Evolutionary conservation across 1,140 invertebrate genomes (phyloP), one percentile per base, ranked within the genome.

Genomic region (Brachionus angularis): DNA sequence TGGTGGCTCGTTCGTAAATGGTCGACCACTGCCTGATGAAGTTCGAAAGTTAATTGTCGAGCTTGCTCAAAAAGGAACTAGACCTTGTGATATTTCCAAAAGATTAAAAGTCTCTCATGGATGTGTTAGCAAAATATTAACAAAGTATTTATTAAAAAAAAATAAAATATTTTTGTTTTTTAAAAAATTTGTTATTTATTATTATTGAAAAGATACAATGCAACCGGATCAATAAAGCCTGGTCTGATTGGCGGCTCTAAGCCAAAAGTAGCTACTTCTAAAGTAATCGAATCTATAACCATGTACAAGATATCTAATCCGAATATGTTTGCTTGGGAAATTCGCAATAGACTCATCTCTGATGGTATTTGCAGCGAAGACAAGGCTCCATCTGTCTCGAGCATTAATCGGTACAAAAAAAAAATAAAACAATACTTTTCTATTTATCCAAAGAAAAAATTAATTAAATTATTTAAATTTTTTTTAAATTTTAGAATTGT

Each of bases 301-400:
- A 91, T 91, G 74, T 98, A 98, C 85, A 99, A 99, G 81, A 85
- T 92, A 73, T 93, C 96, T 80, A 98, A 98, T 83, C 96, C 96
- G 0, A 98, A 94, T 14, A 98, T 98, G 94, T 98, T 98, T 81
- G 96, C 96, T 2, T 98, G 96, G 96, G 96, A 99, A 83, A 99
- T 98, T 77, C 84, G 96, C 34, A 94, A 98, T 83, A 86, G 93
- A 82, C 86, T 99, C 75, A 85, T 98, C 55, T 88, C 92, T 2
- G 96, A 98, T 80, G 90, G 90, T 31, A 93, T 98, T 77, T 98
- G 96, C 82, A 93, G 92, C 62, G 91, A 95, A 81, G 95, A 98
- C 81, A 98, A 96, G 83, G 95, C 97, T 74, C 96, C 96, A 78
- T 94, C 91, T 77, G 96, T 99, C 72, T 96, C 91, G 74, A 97